Evolutionary conservation across 2,797 vertebrate species (phyloP).

Genomic region (Sandelia bainsii): DNA sequence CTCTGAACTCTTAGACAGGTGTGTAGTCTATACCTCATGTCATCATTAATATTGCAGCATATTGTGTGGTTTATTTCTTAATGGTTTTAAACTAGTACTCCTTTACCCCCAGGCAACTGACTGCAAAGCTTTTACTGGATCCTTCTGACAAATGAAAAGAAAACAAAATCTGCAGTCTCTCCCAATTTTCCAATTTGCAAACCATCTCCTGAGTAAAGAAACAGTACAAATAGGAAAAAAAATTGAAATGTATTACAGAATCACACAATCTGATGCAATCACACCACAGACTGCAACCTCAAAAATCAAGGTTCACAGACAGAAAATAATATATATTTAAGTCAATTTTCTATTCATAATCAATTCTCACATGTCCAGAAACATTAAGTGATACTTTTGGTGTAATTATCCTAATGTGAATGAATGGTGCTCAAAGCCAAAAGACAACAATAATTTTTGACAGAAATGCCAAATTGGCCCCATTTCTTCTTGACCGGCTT

Average conservation of each 20-base stretch:
- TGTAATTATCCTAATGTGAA: conserved; percentile 41
- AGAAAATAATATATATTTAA: neutral
- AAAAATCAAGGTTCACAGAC: conserved; percentile 18
- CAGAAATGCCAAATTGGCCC: conserved; percentile 69
- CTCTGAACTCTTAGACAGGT: neutral
- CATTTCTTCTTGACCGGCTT: conserved; percentile 71
- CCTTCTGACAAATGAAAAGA: conserved; percentile 50
- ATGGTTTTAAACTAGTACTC: conserved; percentile 47
- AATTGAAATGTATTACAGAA: conserved; percentile 12
- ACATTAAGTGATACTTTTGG: conserved; percentile 1
- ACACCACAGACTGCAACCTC: conserved; percentile 1
- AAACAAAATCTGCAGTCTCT: conserved; percentile 44
- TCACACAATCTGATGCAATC: conserved; percentile 44
- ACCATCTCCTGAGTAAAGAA: conserved; percentile 36
- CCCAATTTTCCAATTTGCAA: conserved; percentile 54
- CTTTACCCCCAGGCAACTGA: conserved; percentile 33
- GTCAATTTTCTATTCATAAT: conserved; percentile 10
- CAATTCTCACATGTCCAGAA: neutral
- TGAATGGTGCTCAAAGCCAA: conserved; percentile 31
- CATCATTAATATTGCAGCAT: conserved; percentile 48
- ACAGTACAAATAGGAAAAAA: conserved; percentile 4
- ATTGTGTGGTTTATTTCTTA: conserved; percentile 47
- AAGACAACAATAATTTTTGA: conserved; percentile 59
- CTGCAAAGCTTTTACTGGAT: conserved; percentile 47
- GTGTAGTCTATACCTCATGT: conserved; percentile 17